A percentile compares a stretch with the other conserved stretches of the same genome.
Evolutionary conservation across 2,797 vertebrate species (phyloP).

Genomic region (Acridotheres tristis): DNA sequence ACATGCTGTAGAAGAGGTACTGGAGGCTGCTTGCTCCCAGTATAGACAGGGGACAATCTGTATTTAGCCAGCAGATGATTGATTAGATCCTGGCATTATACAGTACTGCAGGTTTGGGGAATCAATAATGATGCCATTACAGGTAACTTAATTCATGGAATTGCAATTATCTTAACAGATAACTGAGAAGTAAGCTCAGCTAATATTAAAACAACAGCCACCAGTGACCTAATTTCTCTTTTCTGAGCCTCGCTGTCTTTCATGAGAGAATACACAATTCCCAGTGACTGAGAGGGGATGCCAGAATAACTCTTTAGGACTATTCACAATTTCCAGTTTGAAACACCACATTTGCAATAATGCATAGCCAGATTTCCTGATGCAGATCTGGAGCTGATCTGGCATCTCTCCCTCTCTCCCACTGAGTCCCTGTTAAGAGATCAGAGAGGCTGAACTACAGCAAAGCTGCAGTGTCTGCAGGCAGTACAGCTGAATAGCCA

Average conservation of each 20-base stretch:
- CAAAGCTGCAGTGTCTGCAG: background rate
- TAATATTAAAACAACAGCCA: background rate
- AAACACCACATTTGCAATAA: background rate
- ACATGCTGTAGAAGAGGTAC: background rate
- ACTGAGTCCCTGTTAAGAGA: background rate
- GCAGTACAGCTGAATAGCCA: background rate
- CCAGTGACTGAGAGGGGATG: background rate
- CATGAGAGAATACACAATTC: background rate
- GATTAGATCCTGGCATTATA: background rate
- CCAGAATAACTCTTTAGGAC: background rate
- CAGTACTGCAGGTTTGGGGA: background rate
- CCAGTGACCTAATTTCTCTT: background rate
- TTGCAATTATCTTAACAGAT: background rate
- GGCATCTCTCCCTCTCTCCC: background rate
- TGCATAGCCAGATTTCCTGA: background rate
- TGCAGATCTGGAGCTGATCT: background rate
- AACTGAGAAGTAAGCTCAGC: background rate
- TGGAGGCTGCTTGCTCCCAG: background rate
- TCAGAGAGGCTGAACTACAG: background rate
- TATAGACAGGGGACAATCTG: background rate
- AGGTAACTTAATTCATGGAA: background rate
- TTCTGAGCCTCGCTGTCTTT: background rate
- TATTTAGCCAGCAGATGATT: background rate
- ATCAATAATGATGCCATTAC: background rate
- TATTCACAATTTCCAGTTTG: background rate